Evolutionary conservation across 2,113 vertebrate species (phyloP), one percentile per base, ranked within the genome.

Genomic region (Bombycilla garrulus): DNA sequence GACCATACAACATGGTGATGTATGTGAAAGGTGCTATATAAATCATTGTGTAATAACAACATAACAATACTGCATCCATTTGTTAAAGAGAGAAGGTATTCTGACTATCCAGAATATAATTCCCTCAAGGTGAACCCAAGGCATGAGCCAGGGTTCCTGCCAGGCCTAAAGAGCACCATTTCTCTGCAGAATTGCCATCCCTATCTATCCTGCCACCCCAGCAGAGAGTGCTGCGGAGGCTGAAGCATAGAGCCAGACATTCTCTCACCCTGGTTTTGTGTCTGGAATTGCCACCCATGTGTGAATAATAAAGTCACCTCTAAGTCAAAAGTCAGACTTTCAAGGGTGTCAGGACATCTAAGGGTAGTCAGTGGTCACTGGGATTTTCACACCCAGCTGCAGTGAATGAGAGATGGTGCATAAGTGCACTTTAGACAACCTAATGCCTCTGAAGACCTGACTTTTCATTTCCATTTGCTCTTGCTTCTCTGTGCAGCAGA

Each of bases 11-110:
- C 36, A 50, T 51, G 42, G 35, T 96, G 93, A 92, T 93, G 31
- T 67, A 94, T 80, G 66, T 91, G 89, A 73, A 91, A 89, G 25
- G 38, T 36, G 24, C 42, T 88, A 88, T 92, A 91, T 95, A 96
- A 95, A 95, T 94, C 86, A 93, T 72, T 70, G 20, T 77, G 38
- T 73, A 93, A 94, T 86, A 84, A 86, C 28, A 92, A 67, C 67
- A 82, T 87, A 85, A 91, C 36, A 81, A 83, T 56, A 62, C 40
- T 48, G 62, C 74, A 92, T 54, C 86, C 50, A 91, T 94, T 88
- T 92, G 62, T 92, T 92, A 83, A 93, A 90, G 35, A 81, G 21
- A 42, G 71, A 83, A 18, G 13, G 6, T 77, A 60, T 83, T 86
- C 62, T 82, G 71, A 56, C 67, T 70, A 33, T 47, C 36, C 38